A percentile compares a stretch with the other conserved stretches of the same genome.
Conservation (phyloP, 2,888 invertebrate genomes). For the Brachyptera risi region DNA sequence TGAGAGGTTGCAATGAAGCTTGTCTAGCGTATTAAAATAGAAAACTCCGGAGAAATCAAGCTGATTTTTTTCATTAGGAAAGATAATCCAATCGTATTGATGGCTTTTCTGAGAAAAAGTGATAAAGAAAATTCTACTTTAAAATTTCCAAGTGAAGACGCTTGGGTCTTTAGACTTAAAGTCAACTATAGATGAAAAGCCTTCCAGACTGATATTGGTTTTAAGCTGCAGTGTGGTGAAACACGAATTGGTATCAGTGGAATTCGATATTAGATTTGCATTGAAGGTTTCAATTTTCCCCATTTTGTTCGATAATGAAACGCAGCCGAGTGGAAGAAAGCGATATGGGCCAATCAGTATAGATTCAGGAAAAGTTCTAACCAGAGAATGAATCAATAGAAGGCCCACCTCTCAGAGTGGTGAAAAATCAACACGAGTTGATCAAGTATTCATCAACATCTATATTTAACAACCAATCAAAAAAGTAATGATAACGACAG, state of each 20-base stretch:
- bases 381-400: not conserved
- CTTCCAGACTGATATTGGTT: not conserved
- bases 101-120: too few relatives aligned
- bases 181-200: not conserved
- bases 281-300: not conserved
- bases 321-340: not conserved
- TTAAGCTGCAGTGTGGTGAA: not conserved
- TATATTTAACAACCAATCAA: not conserved
- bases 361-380: not conserved
- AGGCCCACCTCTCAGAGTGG: not conserved
- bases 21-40: too few relatives aligned
- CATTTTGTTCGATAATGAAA: not conserved
- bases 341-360: not conserved
- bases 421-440: not conserved
- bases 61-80: too few relatives aligned
- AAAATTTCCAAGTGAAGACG: too few relatives aligned
- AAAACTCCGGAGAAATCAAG: too few relatives aligned
- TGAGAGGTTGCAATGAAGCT: too few relatives aligned
- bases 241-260: not conserved
- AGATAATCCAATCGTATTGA: too few relatives aligned
- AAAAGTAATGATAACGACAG: not conserved
- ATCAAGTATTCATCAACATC: too few relatives aligned
- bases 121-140: too few relatives aligned
- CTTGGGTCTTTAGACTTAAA: too few relatives aligned
- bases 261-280: not conserved